phyloP scores from a whole-genome alignment of 2,113 vertebrate genomes.

The Cebus imitator region DNA sequence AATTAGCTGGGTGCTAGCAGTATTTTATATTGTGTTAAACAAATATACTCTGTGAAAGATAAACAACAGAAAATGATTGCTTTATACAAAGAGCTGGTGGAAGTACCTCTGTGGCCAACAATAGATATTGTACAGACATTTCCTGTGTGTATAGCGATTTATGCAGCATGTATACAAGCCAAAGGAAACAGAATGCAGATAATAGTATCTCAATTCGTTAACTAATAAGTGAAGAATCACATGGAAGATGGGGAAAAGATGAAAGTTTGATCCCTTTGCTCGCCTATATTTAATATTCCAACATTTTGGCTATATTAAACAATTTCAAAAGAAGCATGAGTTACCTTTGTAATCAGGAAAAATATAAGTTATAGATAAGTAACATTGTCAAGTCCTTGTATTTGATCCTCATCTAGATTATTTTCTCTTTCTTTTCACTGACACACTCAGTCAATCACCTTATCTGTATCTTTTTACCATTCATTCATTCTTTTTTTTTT shows the following conservation, averaged over 20 bases:
- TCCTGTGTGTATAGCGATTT: constrained; percentile 71
- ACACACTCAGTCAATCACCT: background rate
- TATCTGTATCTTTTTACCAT: background rate
- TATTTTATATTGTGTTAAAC: constrained; percentile 1
- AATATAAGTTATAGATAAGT: background rate
- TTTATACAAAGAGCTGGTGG: constrained; percentile 60
- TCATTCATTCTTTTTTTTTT: background rate
- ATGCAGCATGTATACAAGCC: constrained; percentile 40
- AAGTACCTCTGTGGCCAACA: constrained; percentile 65
- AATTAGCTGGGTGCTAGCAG: background rate
- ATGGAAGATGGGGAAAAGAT: background rate
- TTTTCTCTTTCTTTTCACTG: background rate
- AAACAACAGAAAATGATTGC: constrained; percentile 65
- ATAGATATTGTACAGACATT: constrained; percentile 72
- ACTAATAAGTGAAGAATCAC: background rate
- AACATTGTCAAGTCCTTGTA: background rate
- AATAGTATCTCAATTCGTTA: constrained; percentile 65
- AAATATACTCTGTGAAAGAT: constrained; percentile 11
- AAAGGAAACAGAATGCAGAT: constrained; percentile 45
- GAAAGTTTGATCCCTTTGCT: background rate
- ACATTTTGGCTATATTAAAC: background rate
- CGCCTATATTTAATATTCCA: background rate
- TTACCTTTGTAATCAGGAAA: background rate
- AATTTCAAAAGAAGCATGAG: background rate
- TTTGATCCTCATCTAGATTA: background rate